Conservation (phyloP, 2,113 vertebrate species). For the Hippopotamus amphibius region DNA sequence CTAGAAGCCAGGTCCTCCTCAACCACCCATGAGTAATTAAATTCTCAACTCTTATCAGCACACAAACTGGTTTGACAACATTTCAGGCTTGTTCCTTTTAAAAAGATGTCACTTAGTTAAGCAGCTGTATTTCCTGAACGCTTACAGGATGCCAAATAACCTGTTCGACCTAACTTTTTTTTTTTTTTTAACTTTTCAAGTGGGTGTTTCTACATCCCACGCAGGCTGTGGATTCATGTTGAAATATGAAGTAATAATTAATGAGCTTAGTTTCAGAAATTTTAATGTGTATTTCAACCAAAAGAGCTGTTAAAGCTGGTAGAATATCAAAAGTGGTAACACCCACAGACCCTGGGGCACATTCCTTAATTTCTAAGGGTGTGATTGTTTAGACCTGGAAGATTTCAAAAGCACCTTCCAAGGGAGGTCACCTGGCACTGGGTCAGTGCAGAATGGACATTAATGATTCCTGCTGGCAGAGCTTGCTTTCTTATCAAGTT, state of each 20-base stretch:
- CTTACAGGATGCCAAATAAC: slow-evolving; percentile 42
- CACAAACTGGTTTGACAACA: slow-evolving; percentile 62
- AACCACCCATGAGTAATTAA: slow-evolving; percentile 31
- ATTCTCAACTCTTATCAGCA: slow-evolving; percentile 45
- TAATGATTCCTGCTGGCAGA: neutral
- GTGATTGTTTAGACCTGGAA: slow-evolving; percentile 77
- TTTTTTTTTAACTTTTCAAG: neutral
- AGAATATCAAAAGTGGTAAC: slow-evolving; percentile 62
- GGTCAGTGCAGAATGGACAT: slow-evolving; percentile 67
- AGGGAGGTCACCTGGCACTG: slow-evolving; percentile 73
- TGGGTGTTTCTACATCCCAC: slow-evolving; percentile 12
- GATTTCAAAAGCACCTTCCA: slow-evolving; percentile 82
- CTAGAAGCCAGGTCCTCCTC: slow-evolving; percentile 59
- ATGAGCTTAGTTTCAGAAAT: slow-evolving; percentile 57
- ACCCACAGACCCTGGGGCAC: slow-evolving; percentile 55
- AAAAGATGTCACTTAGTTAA: slow-evolving; percentile 44
- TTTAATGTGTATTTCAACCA: slow-evolving; percentile 69
- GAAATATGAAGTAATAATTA: slow-evolving; percentile 67
- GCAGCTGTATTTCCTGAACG: slow-evolving; percentile 32
- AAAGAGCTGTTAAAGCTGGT: slow-evolving; percentile 61
- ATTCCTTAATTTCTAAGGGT: slow-evolving; percentile 69
- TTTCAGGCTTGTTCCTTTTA: slow-evolving; percentile 21
- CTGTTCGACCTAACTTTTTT: slow-evolving; percentile 47
- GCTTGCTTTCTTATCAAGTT: slow-evolving; percentile 72
- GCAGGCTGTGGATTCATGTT: neutral